These are phyloP conservation scores for Dunckerocampus dactyliophorus DNA, from an alignment of 2,113 vertebrate genomes.

Conservation along the genomic window DNA sequence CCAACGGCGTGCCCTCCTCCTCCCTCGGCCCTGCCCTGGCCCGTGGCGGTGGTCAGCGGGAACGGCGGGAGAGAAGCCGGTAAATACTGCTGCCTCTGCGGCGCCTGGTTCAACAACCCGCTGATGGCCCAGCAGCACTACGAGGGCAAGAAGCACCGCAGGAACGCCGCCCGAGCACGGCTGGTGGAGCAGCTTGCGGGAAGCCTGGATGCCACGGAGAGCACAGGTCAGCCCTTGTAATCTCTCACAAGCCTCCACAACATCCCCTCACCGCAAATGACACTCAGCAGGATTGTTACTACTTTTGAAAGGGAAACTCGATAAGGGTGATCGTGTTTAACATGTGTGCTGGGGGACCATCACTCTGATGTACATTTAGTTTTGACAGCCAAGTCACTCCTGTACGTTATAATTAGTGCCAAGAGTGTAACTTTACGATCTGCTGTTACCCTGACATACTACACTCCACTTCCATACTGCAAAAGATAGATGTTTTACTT, in stretches of 20 bases:
- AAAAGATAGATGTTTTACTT: slow-evolving; percentile 5
- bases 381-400: slow-evolving; percentile 21
- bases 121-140: slow-evolving; percentile 83
- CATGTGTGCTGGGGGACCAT: slow-evolving; percentile 18
- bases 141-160: slow-evolving; percentile 80
- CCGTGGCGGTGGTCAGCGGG: slow-evolving; percentile 41
- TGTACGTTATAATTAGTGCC: slow-evolving; percentile 33
- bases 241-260: slow-evolving; percentile 12
- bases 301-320: slow-evolving; percentile 37
- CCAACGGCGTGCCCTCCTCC: slow-evolving; percentile 49
- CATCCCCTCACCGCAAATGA: slow-evolving; percentile 9
- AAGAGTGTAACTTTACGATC: slow-evolving; percentile 1
- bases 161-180: slow-evolving; percentile 75
- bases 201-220: slow-evolving; percentile 75
- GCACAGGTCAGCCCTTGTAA: slow-evolving; percentile 68
- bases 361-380: slow-evolving; percentile 12
- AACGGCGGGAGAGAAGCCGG: slow-evolving; percentile 71
- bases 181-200: slow-evolving; percentile 77
- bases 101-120: slow-evolving; percentile 82
- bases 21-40: slow-evolving; percentile 48
- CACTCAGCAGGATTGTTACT: slow-evolving; percentile 18
- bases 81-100: slow-evolving; percentile 78
- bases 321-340: slow-evolving; percentile 42
- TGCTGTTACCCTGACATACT: background rate
- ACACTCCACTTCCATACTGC: background rate